phyloP scores from a whole-genome alignment of 2,797 vertebrate genomes.

The Onychomys arenicola region DNA sequence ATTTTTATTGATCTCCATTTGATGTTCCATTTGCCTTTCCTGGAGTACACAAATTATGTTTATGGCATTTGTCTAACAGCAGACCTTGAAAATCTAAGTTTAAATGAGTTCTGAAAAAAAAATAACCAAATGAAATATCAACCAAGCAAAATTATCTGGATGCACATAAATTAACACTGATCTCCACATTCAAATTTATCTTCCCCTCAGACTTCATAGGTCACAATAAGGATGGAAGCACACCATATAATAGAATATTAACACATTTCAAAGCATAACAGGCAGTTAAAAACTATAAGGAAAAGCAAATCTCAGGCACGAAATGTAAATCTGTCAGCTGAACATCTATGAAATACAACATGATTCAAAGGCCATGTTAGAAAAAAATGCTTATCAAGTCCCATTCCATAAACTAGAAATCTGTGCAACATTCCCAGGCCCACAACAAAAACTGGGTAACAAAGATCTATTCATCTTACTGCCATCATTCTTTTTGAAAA shows the following conservation, averaged over 20 bases:
- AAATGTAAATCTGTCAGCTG: slow-evolving; percentile 65
- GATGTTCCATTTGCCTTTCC: slow-evolving; percentile 82
- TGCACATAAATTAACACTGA: slow-evolving; percentile 76
- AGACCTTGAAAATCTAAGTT: slow-evolving; percentile 79
- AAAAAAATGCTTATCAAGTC: slow-evolving; percentile 44
- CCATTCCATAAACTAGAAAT: slow-evolving; percentile 21
- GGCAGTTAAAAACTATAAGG: slow-evolving; percentile 41
- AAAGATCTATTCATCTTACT: neutral
- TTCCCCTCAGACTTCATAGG: slow-evolving; percentile 60
- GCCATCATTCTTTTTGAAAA: neutral
- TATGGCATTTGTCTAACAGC: slow-evolving; percentile 80
- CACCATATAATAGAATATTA: slow-evolving; percentile 11
- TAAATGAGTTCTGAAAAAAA: slow-evolving; percentile 78
- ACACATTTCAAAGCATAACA: slow-evolving; percentile 36
- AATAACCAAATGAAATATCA: slow-evolving; percentile 75
- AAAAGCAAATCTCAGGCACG: slow-evolving; percentile 68
- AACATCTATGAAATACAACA: slow-evolving; percentile 50
- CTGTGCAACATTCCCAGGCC: neutral
- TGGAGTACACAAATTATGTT: slow-evolving; percentile 80
- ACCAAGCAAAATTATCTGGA: slow-evolving; percentile 73
- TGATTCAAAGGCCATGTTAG: slow-evolving; percentile 33
- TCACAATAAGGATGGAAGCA: slow-evolving; percentile 53
- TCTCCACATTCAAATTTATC: slow-evolving; percentile 68
- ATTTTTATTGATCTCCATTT: slow-evolving; percentile 83
- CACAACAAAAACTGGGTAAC: slow-evolving; percentile 33